Conservation (phyloP, 2,113 vertebrate species). For the Marmota monax region DNA sequence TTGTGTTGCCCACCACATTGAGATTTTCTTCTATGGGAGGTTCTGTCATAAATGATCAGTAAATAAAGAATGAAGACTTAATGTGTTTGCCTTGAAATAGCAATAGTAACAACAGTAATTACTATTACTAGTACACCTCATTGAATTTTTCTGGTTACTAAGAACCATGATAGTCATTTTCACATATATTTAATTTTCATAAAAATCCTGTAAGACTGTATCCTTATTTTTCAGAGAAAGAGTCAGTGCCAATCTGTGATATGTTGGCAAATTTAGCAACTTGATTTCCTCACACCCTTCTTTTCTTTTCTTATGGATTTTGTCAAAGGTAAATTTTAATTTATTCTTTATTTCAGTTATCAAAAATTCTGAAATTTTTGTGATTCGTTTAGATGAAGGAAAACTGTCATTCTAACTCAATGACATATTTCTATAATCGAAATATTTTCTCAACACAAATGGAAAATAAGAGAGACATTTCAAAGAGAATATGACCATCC, state of each 20-base stretch:
- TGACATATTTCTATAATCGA: conserved; percentile 29
- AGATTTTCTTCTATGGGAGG: not conserved
- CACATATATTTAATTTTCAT: conserved; percentile 43
- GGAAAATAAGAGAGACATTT: conserved; percentile 65
- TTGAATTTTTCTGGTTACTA: not conserved
- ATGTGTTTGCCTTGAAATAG: not conserved
- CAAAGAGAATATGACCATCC: not conserved
- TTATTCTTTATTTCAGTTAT: not conserved
- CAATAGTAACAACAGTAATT: not conserved
- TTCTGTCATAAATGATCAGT: not conserved
- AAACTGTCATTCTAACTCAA: conserved; percentile 55
- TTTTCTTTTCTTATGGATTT: not conserved
- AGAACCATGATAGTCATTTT: not conserved
- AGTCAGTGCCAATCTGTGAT: not conserved
- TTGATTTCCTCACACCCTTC: not conserved
- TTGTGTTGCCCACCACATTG: not conserved
- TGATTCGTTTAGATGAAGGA: conserved; percentile 34
- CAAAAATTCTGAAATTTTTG: conserved; percentile 29
- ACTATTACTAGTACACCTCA: not conserved
- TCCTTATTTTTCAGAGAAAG: not conserved
- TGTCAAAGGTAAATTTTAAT: conserved; percentile 52
- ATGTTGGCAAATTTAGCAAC: not conserved
- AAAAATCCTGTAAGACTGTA: conserved; percentile 10
- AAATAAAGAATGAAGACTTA: conserved; percentile 19
- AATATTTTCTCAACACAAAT: conserved; percentile 61